Evolutionary conservation across 2,888 invertebrate species (phyloP), one percentile per base, ranked within the genome.

Genomic region (Agapostemon virescens): DNA sequence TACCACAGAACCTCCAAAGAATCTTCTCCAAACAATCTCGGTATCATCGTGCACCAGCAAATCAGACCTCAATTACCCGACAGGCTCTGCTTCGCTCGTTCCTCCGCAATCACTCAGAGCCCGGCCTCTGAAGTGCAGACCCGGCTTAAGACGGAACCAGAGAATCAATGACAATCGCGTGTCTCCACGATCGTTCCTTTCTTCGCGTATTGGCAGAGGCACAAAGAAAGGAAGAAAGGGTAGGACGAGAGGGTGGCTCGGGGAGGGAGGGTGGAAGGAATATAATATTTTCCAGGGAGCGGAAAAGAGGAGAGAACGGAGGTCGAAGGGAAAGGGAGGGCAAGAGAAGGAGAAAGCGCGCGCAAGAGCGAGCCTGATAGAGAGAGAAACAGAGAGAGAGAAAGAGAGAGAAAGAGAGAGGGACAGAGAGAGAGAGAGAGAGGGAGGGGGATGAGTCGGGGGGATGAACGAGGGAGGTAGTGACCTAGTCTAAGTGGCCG

Each of bases 401-500:
- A 72, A 71, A 49, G 68, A 52, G 23, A 23, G 49, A 30, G 45
- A 58, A 52, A 26, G 63, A 26, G 52, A 58, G n/a, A 33, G 68
- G 15, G 15, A 30, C n/a, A 61, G 45, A 26, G 30, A 17, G 6
- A 15, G 70, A 68, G 30, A 33, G 52, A 45, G 66, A 67, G 20
- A 40, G 64, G 30, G 74, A 36, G 66, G 58, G 81, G 83, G 75
- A 83, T 69, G 85, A 79, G 38, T 75, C 79, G 77, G 74, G 73
- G 74, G 74, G 73, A 81, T 76, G 77, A 79, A 80, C 76, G 83
- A 86, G 88, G 86, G 88, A 90, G 87, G 89, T 90, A 91, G 90
- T 91, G 91, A 91, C 91, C 91, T 90, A 91, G 90, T 91, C 88
- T 88, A 90, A 90, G 91, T 90, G 90, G 88, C 90, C 91, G 91